Evolutionary conservation across 2,888 invertebrate species (phyloP), one percentile per base, ranked within the genome.

Genomic region (Oithona nana): DNA sequence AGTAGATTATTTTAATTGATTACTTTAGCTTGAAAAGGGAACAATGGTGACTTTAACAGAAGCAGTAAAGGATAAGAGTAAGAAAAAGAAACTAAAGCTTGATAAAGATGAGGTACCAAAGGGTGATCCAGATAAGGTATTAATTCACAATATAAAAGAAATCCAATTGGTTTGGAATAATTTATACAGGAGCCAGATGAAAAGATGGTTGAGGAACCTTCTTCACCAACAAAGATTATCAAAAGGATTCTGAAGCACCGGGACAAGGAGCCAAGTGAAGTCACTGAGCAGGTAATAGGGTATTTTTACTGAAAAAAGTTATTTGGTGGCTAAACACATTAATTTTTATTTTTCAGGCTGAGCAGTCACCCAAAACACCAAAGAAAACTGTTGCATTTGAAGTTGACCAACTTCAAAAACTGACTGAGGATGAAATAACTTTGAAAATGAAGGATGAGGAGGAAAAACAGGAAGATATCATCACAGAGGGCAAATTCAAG

Each of bases 71-170:
- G 64, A 63, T 65, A 66, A 59, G 16, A 64, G 64, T 26, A 61
- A 64, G 55, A 65, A 67, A 57, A 63, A 64, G 57, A 63, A 65
- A 54, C 52, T 56, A 28, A 48, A 57, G 52, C 64, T 51, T 65
- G 65, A 64, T 24, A 65, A 65, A 55, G 63, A 66, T 62, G 66
- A 66, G 30, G 61, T 65, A 26, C 65, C 65, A 50, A 66, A 66
- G 64, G 39, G 6, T 39, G 16, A n/a, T n/a, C n/a, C n/a, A n/a
- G n/a, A n/a, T n/a, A n/a, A n/a, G n/a, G n/a, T n/a, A n/a, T n/a
- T n/a, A n/a, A n/a, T n/a, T n/a, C n/a, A n/a, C n/a, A n/a, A n/a
- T n/a, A n/a, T n/a, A n/a, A n/a, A n/a, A n/a, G n/a, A n/a, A n/a
- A n/a, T n/a, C n/a, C n/a, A n/a, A n/a, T n/a, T n/a, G n/a, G 6